A percentile compares a stretch with the other conserved stretches of the same genome.
Conservation (phyloP, 2,113 vertebrate genomes). For the Prunella fulvescens region DNA sequence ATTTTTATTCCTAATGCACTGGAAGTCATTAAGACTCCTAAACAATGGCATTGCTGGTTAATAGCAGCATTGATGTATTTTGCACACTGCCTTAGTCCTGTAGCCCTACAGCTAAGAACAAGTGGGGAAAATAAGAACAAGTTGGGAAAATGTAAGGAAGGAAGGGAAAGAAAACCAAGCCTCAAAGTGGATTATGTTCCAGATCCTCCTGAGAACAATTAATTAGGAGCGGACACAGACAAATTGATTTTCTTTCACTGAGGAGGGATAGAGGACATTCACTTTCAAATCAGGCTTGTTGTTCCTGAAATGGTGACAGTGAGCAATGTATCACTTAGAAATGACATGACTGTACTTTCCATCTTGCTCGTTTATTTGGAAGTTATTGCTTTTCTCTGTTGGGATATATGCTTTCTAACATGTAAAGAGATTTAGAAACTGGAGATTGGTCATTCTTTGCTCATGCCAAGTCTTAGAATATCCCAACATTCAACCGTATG, state of each 20-base stretch:
- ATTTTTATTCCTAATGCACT: not conserved
- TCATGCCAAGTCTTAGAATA: not conserved
- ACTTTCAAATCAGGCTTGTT: conserved; percentile 43
- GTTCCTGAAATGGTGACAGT: conserved; percentile 25
- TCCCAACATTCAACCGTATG: not conserved
- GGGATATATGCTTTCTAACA: not conserved
- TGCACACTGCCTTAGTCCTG: not conserved
- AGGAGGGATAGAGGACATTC: conserved; percentile 17
- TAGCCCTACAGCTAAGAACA: not conserved
- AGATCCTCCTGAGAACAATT: conserved; percentile 25
- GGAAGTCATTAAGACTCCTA: not conserved
- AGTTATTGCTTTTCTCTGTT: not conserved
- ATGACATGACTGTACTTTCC: conserved; percentile 35
- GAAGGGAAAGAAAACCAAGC: not conserved
- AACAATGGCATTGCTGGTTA: not conserved
- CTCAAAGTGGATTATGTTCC: not conserved
- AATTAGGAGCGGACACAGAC: conserved; percentile 14
- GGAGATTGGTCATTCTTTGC: not conserved
- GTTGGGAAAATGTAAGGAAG: not conserved
- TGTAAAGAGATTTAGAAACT: not conserved
- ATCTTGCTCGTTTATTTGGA: not conserved
- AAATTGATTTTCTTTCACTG: conserved; percentile 54
- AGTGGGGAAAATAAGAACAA: not conserved
- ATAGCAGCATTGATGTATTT: not conserved
- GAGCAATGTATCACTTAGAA: conserved; percentile 35